Evolutionary conservation across 2,888 invertebrate species (phyloP), one percentile per base, ranked within the genome.

Genomic region (Cantharis rufa): DNA sequence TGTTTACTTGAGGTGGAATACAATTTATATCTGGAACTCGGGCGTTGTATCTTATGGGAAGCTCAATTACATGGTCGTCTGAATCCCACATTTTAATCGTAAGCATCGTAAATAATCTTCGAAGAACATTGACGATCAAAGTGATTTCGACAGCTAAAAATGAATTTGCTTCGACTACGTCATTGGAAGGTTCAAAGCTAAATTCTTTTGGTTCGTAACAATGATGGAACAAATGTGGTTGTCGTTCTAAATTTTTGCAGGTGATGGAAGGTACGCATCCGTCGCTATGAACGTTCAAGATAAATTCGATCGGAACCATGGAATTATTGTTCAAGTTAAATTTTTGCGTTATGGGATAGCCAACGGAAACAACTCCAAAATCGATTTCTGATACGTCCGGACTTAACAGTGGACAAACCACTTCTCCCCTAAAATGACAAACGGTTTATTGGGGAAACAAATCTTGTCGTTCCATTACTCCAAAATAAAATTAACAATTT

Each of bases 351-450:
- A 87, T 87, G 2, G 89, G 88, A 15, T 91, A 89, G 16, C 92
- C 92, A 81, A 92, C 85, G 77, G 92, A 89, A 13, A 91, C 89
- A 64, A 84, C 86, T 61, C 91, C 92, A 84, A 92, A 92, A 86
- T 92, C 90, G 69, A 93, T 84, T 79, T 88, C 88, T 0, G 88
- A 87, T 61, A 89, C 86, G 80, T 90, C 89, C 80, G 92, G 91
- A 83, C 86, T 89, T 24, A 93, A 83, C 10, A 91, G 89, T 1
- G 93, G 93, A 82, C 91, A 91, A 74, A 92, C 87, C 1, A 92
- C 89, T 83, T 89, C 90, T 15, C 93, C 93, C 82, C 93, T 93
- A 85, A 78, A 90, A 89, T 62, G 69, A 15, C 74, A 72, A 63
- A 61, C 16, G 24, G 15, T 15, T n/a, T 10, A 32, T 72, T 66